phyloP scores from a whole-genome alignment of 2,888 invertebrate species.

The Andrena bicolor region DNA sequence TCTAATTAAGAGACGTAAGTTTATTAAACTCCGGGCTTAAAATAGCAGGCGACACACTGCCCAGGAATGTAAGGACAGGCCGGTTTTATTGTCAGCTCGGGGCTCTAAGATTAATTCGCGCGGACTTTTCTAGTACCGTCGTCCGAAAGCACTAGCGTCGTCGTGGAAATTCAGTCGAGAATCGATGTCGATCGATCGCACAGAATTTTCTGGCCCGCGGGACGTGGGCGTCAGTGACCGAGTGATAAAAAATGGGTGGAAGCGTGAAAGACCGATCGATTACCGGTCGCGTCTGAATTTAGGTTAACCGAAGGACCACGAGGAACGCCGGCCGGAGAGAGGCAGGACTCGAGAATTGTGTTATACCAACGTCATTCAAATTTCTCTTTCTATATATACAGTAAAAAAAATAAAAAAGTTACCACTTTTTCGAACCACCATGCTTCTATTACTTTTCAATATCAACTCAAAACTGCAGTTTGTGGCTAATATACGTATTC shows the following conservation, averaged over 20 bases:
- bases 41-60: conserved; percentile 82
- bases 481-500: too few species aligned
- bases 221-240: conserved; percentile 25
- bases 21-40: conserved; percentile 80
- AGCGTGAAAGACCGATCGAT: conserved; percentile 67
- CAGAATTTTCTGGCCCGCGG: conserved; percentile 25
- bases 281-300: conserved; percentile 68
- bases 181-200: conserved; percentile 49
- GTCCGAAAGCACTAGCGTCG: conserved; percentile 38
- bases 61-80: conserved; percentile 82
- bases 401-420: too few species aligned
- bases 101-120: conserved; percentile 78
- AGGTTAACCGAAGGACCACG: conserved; percentile 71
- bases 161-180: background rate
- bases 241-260: conserved; percentile 10
- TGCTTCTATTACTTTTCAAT: too few species aligned
- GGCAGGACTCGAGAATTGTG: conserved; percentile 22
- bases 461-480: too few species aligned
- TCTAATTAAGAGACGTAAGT: conserved; percentile 80
- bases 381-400: too few species aligned
- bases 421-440: too few species aligned
- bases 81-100: conserved; percentile 79
- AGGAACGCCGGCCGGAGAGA: conserved; percentile 40
- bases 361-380: too few species aligned
- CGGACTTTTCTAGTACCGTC: conserved; percentile 61